Evolutionary conservation across 2,888 invertebrate genomes (phyloP), one percentile per base, ranked within the genome.

Genomic region (Clostera curtula): DNA sequence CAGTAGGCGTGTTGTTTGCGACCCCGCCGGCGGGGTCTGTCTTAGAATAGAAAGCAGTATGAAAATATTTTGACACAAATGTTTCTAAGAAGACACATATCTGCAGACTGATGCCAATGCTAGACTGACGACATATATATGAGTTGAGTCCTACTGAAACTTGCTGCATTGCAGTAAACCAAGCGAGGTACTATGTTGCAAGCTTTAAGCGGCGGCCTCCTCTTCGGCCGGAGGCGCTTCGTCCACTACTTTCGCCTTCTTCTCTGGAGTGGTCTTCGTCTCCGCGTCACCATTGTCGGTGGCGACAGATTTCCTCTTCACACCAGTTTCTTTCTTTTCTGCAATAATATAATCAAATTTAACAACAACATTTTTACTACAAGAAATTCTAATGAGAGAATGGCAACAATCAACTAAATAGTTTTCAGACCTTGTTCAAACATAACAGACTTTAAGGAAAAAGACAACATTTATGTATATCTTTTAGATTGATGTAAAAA

Each of bases 281-380:
- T 89, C 89, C 5, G 76, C 74, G 24, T 86, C 87, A 26, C 83
- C 87, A 19, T 79, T 79, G 38, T 83, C 80, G 3, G 75, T 84
- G 6, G 86, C 80, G 10, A 85, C 85, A 28, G 91, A 90, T 87
- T 90, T 91, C 86, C 91, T 89, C 74, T 90, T 90, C 62, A 88
- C 86, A 43, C 86, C 85, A 28, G 85, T 71, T 33, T 82, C 84
- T 57, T 76, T 77, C 59, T 72, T 74, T 57, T 82, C 80, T 79
- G 74, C 46, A 75, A 77, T 28, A 22, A n/a, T 31, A 33, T 34
- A 17, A 7, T 12, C 14, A 7, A 3, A 13, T 22, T 27, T 23
- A 10, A 10, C 9, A n/a, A 8, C 9, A 8, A 19, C 4, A 3
- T 19, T 10, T 3, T 18, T 7, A n/a, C n/a, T n/a, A n/a, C n/a